phyloP scores from a whole-genome alignment of 1,140 invertebrate genomes.

The Bathynomus jamesi region DNA sequence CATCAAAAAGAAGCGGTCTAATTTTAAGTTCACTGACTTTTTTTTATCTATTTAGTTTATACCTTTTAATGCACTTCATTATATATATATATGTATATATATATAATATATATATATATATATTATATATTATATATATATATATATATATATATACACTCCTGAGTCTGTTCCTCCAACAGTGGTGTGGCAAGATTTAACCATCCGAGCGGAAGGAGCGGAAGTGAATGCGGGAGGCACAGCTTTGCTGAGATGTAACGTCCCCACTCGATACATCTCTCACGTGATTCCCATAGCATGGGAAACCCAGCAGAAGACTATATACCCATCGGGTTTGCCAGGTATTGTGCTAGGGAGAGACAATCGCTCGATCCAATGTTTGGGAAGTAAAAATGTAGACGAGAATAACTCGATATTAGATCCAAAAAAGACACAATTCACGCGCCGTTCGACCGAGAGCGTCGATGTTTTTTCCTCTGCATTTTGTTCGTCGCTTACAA shows the following conservation, averaged over 20 bases:
- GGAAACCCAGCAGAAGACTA: slow-evolving; percentile 28
- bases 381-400: no score
- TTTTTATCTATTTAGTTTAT: no score
- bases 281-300: slow-evolving; percentile 27
- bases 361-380: no score
- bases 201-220: slow-evolving; percentile 19
- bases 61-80: no score
- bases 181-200: slow-evolving; percentile 32
- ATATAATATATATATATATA: not conserved
- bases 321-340: slow-evolving; percentile 19
- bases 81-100: not conserved
- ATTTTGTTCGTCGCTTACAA: no score
- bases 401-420: not conserved
- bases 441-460: no score
- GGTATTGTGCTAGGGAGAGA: no score
- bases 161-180: not conserved
- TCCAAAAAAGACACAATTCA: not conserved
- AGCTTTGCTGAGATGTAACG: slow-evolving; percentile 17
- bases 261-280: slow-evolving; percentile 19
- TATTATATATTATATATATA: not conserved
- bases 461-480: no score
- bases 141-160: not conserved
- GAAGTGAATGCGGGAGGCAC: slow-evolving; percentile 19
- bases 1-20: not conserved
- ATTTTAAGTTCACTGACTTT: not conserved